phyloP scores from a whole-genome alignment of 2,113 vertebrate genomes.

The Pterocles orientalis region DNA sequence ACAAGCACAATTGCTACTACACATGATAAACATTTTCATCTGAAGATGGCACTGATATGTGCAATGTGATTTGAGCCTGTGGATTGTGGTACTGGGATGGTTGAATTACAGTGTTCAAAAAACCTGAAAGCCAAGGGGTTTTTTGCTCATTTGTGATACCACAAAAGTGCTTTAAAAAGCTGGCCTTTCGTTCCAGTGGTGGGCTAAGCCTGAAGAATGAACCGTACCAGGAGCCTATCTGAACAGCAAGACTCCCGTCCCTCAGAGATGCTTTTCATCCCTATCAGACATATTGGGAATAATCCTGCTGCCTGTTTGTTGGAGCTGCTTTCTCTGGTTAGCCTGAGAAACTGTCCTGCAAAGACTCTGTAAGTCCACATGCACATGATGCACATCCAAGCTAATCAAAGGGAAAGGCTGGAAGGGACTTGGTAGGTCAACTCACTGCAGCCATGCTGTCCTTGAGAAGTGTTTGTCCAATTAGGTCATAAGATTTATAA shows the following conservation, averaged over 20 bases:
- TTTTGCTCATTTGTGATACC: neutral
- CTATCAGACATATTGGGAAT: neutral
- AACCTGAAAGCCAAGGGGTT: neutral
- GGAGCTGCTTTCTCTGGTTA: neutral
- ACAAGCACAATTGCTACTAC: neutral
- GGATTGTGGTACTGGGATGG: neutral
- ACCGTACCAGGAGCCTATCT: neutral
- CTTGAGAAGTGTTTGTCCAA: neutral
- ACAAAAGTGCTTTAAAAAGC: neutral
- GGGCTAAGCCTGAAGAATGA: neutral
- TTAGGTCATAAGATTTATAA: fast-evolving
- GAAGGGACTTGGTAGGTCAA: neutral
- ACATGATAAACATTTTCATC: neutral
- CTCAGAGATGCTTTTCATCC: neutral
- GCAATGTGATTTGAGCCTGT: neutral
- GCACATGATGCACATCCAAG: neutral
- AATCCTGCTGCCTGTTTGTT: neutral
- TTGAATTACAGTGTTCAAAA: neutral
- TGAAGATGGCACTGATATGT: neutral
- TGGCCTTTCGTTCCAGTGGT: neutral
- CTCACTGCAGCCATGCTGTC: neutral
- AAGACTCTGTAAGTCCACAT: neutral
- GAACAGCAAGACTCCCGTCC: neutral
- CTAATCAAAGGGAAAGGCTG: neutral
- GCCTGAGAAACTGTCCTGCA: neutral